Conservation (phyloP, 2,797 vertebrate species). For the Harpagifer antarcticus region DNA sequence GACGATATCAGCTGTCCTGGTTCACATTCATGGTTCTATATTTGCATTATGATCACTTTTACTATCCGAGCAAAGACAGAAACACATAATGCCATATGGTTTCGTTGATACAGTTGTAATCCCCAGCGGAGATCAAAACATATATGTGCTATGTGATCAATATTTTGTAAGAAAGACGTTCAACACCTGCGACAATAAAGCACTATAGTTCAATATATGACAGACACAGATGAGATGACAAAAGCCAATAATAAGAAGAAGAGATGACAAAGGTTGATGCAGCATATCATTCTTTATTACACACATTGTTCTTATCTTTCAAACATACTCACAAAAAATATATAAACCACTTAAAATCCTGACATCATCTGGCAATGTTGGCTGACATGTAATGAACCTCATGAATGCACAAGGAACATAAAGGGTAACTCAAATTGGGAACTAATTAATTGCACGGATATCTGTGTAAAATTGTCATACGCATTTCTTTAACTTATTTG, state of each 20-base stretch:
- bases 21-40: conserved; percentile 12
- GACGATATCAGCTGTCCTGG: conserved; percentile 7
- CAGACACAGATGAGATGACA: conserved; percentile 3
- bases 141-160: conserved; percentile 2
- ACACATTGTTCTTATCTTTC: not conserved
- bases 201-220: not conserved
- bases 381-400: not conserved
- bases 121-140: conserved; percentile 3
- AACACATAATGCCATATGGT: conserved; percentile 2
- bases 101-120: conserved; percentile 9
- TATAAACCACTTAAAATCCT: too few species aligned
- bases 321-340: not conserved
- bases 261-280: not conserved
- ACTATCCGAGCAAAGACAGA: not conserved
- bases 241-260: not conserved
- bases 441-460: too few species aligned
- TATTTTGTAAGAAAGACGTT: conserved; percentile 2
- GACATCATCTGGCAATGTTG: too few species aligned
- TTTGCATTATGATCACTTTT: not conserved
- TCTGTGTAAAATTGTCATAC: too few species aligned
- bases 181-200: not conserved
- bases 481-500: too few species aligned
- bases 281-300: not conserved
- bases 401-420: too few species aligned
- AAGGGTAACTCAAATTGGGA: too few species aligned